Conservation (phyloP, 2,797 vertebrate species). For the Gallinago stenura region DNA sequence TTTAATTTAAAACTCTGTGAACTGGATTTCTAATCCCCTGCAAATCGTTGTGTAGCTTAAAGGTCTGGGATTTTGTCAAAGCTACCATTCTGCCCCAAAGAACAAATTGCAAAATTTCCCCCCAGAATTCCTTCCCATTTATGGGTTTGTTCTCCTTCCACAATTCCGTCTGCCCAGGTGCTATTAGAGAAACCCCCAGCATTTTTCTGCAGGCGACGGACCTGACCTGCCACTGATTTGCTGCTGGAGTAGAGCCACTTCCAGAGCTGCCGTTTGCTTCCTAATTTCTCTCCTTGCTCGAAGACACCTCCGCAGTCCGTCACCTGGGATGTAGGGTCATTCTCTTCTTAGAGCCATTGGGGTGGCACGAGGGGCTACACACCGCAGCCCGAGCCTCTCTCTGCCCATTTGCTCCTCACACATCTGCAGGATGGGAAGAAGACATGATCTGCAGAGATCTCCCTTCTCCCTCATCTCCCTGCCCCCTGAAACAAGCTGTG, state of each 20-base stretch:
- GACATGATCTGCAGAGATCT: neutral
- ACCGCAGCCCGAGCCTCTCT: neutral
- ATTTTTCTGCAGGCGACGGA: neutral
- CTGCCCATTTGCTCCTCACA: neutral
- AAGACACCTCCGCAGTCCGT: neutral
- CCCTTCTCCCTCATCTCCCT: neutral
- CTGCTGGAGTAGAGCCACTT: neutral
- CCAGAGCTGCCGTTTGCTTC: neutral
- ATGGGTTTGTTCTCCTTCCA: neutral
- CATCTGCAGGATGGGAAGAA: neutral
- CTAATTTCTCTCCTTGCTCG: neutral
- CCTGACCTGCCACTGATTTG: neutral
- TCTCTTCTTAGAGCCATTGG: neutral
- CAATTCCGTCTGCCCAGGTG: neutral
- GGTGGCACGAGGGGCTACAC: neutral
- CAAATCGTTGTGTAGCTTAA: neutral
- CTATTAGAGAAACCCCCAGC: neutral
- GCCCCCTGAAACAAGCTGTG: neutral
- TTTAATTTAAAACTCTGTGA: neutral
- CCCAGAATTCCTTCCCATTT: neutral
- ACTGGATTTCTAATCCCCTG: neutral
- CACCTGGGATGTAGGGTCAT: neutral
- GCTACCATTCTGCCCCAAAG: neutral
- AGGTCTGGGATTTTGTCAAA: neutral
- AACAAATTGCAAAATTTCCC: neutral